Conservation (phyloP, 2,113 vertebrate species). For the Platichthys stellatus region DNA sequence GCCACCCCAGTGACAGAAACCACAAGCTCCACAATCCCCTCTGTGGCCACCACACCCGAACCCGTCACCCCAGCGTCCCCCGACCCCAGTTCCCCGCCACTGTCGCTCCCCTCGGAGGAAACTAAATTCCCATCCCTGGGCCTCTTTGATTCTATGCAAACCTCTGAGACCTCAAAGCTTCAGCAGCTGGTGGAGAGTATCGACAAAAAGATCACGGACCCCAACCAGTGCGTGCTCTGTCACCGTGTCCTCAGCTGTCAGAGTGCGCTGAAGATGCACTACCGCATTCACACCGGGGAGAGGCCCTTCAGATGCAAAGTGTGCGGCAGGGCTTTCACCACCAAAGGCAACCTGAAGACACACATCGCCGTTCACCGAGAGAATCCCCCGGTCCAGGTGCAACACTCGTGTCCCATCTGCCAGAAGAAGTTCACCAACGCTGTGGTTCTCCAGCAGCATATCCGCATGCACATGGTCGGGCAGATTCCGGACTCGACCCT, state of each 20-base stretch:
- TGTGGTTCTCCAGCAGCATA: slow-evolving; percentile 95
- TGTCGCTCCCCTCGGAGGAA: slow-evolving; percentile 84
- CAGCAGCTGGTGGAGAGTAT: slow-evolving; percentile 98
- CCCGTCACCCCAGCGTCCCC: slow-evolving; percentile 72
- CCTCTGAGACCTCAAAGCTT: slow-evolving; percentile 97
- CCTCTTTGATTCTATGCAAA: slow-evolving; percentile 92
- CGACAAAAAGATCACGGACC: slow-evolving; percentile 94
- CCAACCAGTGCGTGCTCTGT: slow-evolving; percentile 96
- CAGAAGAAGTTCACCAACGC: slow-evolving; percentile 99
- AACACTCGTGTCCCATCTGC: slow-evolving; percentile 98
- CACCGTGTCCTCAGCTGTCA: slow-evolving; percentile 97
- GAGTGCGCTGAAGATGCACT: slow-evolving; percentile 98
- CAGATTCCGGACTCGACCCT: slow-evolving; percentile 88
- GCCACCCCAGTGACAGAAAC: slow-evolving; percentile 60
- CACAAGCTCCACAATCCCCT: slow-evolving; percentile 36
- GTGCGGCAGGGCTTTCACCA: slow-evolving; percentile 97
- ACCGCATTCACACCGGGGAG: slow-evolving; percentile 96
- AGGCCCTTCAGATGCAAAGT: slow-evolving; percentile 97
- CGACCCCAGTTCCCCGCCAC: slow-evolving; percentile 80
- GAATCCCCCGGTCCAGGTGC: slow-evolving; percentile 91
- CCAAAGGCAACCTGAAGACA: slow-evolving; percentile 98
- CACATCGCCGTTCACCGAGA: slow-evolving; percentile 94
- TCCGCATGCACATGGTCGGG: slow-evolving; percentile 97
- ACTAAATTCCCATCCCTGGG: slow-evolving; percentile 86
- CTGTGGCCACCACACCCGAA: slow-evolving; percentile 71